Evolutionary conservation across 1,140 invertebrate genomes (phyloP).

Genomic region (Daktulosphaira vitifoliae): DNA sequence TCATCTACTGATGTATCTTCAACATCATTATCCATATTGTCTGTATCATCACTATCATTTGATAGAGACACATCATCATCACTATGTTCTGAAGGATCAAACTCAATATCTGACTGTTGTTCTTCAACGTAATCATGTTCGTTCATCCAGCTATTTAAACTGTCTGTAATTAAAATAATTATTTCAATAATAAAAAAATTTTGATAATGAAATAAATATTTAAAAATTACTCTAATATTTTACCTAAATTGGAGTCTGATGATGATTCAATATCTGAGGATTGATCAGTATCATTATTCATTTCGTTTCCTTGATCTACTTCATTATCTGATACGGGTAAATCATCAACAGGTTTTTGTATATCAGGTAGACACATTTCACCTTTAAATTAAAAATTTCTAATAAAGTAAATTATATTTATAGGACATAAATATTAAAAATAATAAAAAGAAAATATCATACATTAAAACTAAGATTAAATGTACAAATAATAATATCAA

Average conservation of each 20-base stretch:
- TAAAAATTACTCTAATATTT: neutral
- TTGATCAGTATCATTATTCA: neutral
- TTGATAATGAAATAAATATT: neutral
- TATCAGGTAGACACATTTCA: constrained; percentile 23
- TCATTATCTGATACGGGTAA: constrained; percentile 6
- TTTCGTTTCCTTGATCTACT: neutral
- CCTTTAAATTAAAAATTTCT: neutral
- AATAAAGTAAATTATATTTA: too few relatives aligned
- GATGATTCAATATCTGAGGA: neutral
- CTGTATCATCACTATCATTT: constrained; percentile 3
- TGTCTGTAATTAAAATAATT: neutral
- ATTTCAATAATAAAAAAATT: neutral
- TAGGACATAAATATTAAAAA: too few relatives aligned
- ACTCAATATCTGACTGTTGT: too few relatives aligned
- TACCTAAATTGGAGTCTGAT: constrained; percentile 18
- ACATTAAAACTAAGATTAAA: too few relatives aligned
- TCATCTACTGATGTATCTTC: neutral
- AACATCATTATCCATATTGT: neutral
- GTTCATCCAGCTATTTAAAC: neutral
- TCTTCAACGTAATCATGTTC: neutral
- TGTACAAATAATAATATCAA: too few relatives aligned
- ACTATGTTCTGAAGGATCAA: neutral
- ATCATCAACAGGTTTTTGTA: neutral
- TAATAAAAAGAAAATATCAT: too few relatives aligned
- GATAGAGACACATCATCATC: constrained; percentile 3